Percentiles rank a stretch among this genome's conserved stretches.
phyloP scores from a whole-genome alignment of 2,888 invertebrate species.

The Clunio marinus region DNA sequence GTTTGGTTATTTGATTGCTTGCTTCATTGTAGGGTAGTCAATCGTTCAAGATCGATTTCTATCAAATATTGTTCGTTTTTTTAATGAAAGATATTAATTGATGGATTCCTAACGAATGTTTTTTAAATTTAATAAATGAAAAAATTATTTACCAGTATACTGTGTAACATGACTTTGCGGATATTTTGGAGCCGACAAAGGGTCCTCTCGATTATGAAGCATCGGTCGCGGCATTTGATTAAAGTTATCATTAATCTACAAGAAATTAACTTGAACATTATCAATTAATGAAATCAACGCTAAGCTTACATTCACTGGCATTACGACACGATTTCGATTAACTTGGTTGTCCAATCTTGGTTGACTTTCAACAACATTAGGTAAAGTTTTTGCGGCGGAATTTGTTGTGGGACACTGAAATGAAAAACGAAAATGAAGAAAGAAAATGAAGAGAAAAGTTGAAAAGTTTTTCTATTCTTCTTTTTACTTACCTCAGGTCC shows the following conservation, averaged over 20 bases:
- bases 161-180: conserved; percentile 30
- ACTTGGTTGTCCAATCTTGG: conserved; percentile 16
- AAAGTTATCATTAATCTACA: conserved; percentile 34
- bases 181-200: conserved; percentile 44
- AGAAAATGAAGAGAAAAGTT: too few species aligned
- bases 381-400: neutral
- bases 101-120: too few species aligned
- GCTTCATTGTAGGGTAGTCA: too few species aligned
- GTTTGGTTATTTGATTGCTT: too few species aligned
- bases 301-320: conserved; percentile 1
- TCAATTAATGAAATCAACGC: conserved; percentile 4
- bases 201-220: conserved; percentile 48
- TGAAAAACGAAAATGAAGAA: neutral
- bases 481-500: conserved; percentile 64
- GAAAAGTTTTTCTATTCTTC: neutral
- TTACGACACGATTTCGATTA: conserved; percentile 6
- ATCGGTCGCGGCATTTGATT: conserved; percentile 40
- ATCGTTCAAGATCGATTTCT: too few species aligned
- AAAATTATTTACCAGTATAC: conserved; percentile 32
- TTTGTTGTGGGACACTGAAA: conserved; percentile 41
- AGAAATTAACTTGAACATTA: neutral
- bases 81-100: too few species aligned
- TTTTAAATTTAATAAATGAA: too few species aligned
- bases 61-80: too few species aligned
- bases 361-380: conserved; percentile 23